phyloP scores from a whole-genome alignment of 2,888 invertebrate genomes.

The Lasioglossum zephyrum region DNA sequence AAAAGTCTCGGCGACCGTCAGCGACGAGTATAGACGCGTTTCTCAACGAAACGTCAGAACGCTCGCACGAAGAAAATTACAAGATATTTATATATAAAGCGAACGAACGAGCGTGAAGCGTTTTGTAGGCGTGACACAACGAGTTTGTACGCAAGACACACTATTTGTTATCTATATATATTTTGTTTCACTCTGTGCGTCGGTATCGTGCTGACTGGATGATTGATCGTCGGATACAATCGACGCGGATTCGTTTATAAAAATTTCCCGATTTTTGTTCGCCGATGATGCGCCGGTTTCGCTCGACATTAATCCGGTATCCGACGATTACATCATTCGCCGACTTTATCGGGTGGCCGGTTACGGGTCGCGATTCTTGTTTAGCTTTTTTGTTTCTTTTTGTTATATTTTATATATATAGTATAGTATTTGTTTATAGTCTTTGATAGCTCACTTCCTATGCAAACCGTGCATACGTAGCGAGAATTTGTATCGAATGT shows the following conservation, averaged over 20 bases:
- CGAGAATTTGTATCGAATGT: background rate
- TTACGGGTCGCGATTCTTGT: slow-evolving; percentile 54
- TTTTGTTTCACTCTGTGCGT: slow-evolving; percentile 10
- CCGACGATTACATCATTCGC: slow-evolving; percentile 26
- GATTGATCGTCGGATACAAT: slow-evolving; percentile 48
- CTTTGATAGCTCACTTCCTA: slow-evolving; percentile 17
- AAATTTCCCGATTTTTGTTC: slow-evolving; percentile 31
- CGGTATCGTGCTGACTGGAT: slow-evolving; percentile 42
- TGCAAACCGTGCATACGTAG: slow-evolving; percentile 55
- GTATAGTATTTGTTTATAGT: background rate
- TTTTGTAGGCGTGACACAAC: slow-evolving; percentile 16
- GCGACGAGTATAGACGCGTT: background rate
- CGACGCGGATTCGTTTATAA: slow-evolving; percentile 23
- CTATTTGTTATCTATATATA: background rate
- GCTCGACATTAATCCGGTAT: slow-evolving; percentile 25
- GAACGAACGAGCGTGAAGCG: slow-evolving; percentile 5
- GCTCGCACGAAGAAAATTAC: background rate
- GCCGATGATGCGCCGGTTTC: slow-evolving; percentile 7
- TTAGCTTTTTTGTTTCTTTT: background rate
- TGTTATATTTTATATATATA: background rate
- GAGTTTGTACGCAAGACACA: slow-evolving; percentile 11
- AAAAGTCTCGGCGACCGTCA: background rate
- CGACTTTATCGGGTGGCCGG: slow-evolving; percentile 39
- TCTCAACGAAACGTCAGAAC: slow-evolving; percentile 31
- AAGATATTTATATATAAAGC: slow-evolving; percentile 23